Evolutionary conservation across 2,888 invertebrate species (phyloP).

Genomic region (Lasioglossum lativentre): DNA sequence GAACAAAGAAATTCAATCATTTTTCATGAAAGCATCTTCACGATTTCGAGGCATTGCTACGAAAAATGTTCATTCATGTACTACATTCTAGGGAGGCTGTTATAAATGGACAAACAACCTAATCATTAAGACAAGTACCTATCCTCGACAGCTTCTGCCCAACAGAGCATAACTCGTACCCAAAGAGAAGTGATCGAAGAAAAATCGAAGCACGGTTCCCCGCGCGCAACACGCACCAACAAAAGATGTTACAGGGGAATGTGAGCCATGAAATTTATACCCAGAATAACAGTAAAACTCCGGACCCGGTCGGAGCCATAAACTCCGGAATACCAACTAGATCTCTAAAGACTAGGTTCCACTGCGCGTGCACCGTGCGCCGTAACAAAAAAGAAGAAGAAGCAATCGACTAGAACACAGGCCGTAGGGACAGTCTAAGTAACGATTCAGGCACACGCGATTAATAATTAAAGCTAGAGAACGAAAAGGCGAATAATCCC

Average conservation of each 20-base stretch:
- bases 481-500: neutral
- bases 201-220: neutral
- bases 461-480: slow-evolving; percentile 1
- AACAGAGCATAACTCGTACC: neutral
- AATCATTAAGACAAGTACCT: neutral
- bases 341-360: neutral
- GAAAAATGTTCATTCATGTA: neutral
- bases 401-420: neutral
- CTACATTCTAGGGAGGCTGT: neutral
- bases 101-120: neutral
- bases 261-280: neutral
- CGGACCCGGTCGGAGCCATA: neutral
- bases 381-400: neutral
- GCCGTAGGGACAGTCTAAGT: neutral
- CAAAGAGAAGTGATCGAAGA: neutral
- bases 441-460: neutral
- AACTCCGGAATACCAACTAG: slow-evolving; percentile 6
- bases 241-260: neutral
- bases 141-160: neutral
- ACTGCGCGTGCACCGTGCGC: neutral
- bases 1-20: no score
- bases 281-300: neutral
- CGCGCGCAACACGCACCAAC: neutral
- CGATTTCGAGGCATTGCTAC: neutral
- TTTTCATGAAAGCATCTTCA: no score